phyloP scores from a whole-genome alignment of 1,140 invertebrate species.

The Ylistrum balloti region DNA sequence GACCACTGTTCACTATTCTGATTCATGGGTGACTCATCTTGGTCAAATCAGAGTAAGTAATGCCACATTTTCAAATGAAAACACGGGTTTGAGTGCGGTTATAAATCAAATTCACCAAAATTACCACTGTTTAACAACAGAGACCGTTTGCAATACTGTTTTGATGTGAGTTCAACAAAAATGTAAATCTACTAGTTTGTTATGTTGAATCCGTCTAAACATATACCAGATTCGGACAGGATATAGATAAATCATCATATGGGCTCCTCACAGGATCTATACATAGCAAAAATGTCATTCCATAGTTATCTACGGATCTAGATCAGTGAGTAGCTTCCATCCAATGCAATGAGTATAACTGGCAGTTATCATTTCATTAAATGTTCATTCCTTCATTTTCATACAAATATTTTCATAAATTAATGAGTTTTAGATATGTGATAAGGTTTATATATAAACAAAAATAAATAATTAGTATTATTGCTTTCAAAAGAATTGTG shows the following conservation, averaged over 20 bases:
- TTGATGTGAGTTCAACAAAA: too few species aligned
- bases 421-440: background rate
- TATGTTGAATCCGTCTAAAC: too few species aligned
- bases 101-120: too few species aligned
- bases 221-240: background rate
- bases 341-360: background rate
- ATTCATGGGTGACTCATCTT: too few species aligned
- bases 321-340: constrained; percentile 27
- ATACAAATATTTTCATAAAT: background rate
- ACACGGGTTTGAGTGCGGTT: too few species aligned
- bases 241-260: background rate
- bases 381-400: background rate
- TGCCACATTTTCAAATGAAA: too few species aligned
- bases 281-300: constrained; percentile 29
- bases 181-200: too few species aligned
- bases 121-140: too few species aligned
- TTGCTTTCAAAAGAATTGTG: background rate
- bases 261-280: background rate
- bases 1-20: too few species aligned
- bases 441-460: background rate
- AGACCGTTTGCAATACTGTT: too few species aligned
- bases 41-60: too few species aligned
- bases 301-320: constrained; percentile 38
- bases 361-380: too few species aligned
- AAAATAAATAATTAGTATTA: background rate